Base-by-base conservation (phyloP, 2,113 vertebrate species). In the Seriola dumerili region DNA sequence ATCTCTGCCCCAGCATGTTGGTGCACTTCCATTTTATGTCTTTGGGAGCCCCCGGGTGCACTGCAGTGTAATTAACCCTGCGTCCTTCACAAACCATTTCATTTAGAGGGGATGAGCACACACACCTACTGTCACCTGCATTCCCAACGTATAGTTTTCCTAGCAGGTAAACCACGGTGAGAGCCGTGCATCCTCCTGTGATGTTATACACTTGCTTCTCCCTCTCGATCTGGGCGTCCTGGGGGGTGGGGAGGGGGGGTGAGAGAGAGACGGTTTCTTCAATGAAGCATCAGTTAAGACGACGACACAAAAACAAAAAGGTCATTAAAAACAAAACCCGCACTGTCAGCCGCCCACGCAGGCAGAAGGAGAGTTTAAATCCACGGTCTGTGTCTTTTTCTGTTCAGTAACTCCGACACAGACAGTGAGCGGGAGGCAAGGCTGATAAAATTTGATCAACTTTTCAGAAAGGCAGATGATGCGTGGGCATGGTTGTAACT, bases 101-200 rank as follows among this genome's bases (percentile, higher is more conserved):
- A 76, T 73, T 70, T 44, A 29, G 0, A 46, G 59, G 21, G 34
- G 1, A 67, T 42, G 40, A 19, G 50, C 36, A 62, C 5, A 83
- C 85, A 42, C 73, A 99, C 98, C 98, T 98, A 96, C 98, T 99
- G 76, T 99, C 98, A 3, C 98, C 98, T 54, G 98, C 98, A 0
- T 99, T 99, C 44, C 96, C 97, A 55, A 99, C 97, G 0, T 98
- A 99, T 2, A 99, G 95, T 80, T 99, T 99, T 21, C 97, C 98
- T 58, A 97, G 72, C 61, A 99, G 95, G 94, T 95, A 99, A 8
- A 99, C 90, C 81, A 97, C 97, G 1, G 95, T 91, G 76, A 99
- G 97, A 11, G 97, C 97, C 0, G 98, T 99, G 85, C 98, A 99
- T 80, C 98, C 98, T 0, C 98, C 98, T 23, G 97, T 96, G 91